Percentiles rank a stretch among this genome's conserved stretches.
phyloP scores from a whole-genome alignment of 2,888 invertebrate genomes.

The Drosophila helvetica region DNA sequence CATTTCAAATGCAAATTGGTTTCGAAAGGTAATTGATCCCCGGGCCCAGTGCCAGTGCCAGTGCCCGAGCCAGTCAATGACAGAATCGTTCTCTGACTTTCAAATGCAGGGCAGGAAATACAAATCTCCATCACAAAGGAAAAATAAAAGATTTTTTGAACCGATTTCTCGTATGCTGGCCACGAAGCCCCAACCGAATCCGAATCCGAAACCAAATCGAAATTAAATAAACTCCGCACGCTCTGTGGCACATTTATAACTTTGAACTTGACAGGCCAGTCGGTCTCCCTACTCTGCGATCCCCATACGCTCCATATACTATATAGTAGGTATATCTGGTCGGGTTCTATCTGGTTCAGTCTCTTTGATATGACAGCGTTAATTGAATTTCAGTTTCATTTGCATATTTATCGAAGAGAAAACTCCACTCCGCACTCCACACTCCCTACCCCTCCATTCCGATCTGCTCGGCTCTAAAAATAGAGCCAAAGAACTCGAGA shows the following conservation, averaged over 20 bases:
- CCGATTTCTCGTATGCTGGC: conserved; percentile 66
- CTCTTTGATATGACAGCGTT: conserved; percentile 66
- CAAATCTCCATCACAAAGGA: conserved; percentile 6
- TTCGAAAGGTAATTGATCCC: conserved; percentile 79
- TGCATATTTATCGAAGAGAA: conserved; percentile 38
- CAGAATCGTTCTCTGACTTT: conserved; percentile 72
- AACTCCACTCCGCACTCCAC: not conserved
- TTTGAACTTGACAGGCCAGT: conserved; percentile 76
- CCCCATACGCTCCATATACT: not conserved
- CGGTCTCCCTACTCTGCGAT: not conserved
- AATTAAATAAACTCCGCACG: conserved; percentile 69
- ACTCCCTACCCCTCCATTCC: too few species aligned
- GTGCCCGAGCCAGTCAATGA: conserved; percentile 45
- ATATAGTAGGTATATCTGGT: too few species aligned
- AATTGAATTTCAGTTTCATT: conserved; percentile 76
- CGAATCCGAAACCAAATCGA: conserved; percentile 26
- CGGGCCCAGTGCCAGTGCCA: conserved; percentile 6
- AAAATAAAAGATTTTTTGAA: conserved; percentile 34
- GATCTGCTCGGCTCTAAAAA: conserved; percentile 23
- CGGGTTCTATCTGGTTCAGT: conserved; percentile 8
- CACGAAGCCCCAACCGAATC: conserved; percentile 35
- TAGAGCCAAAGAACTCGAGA: conserved; percentile 10
- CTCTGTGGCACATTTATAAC: conserved; percentile 72
- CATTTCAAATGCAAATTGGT: conserved; percentile 78
- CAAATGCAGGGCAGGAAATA: conserved; percentile 69